Percentiles rank a stretch among this genome's conserved stretches.
Evolutionary conservation across 2,113 vertebrate genomes (phyloP).

Genomic region (Heptranchias perlo): DNA sequence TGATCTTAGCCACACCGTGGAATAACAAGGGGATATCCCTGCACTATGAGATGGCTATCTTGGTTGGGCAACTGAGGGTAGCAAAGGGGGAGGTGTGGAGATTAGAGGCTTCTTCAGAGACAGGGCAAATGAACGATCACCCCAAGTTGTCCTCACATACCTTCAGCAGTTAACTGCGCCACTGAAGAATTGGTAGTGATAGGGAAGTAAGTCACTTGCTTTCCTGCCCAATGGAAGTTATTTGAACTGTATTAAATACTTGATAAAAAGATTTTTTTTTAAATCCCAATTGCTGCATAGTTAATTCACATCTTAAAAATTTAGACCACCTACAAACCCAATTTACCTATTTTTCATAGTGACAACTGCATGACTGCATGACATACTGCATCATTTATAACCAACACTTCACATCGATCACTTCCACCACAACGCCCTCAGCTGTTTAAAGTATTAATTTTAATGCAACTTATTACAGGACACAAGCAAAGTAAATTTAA

Average conservation of each 20-base stretch:
- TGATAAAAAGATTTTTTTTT: neutral
- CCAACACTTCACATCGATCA: neutral
- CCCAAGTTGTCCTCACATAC: neutral
- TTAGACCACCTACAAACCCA: neutral
- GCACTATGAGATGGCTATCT: neutral
- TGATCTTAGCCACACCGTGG: neutral
- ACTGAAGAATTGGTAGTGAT: neutral
- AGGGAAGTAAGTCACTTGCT: neutral
- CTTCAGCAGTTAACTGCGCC: neutral
- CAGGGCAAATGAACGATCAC: neutral
- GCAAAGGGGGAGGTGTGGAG: neutral
- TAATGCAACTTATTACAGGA: neutral
- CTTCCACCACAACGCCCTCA: neutral
- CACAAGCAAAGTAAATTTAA: neutral
- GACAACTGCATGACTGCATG: neutral
- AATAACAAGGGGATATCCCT: neutral
- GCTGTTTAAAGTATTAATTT: neutral
- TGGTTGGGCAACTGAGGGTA: neutral
- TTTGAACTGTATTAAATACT: neutral
- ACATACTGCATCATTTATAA: slow-evolving; percentile 13
- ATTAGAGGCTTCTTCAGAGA: neutral
- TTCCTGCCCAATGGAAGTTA: neutral
- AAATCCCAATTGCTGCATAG: neutral
- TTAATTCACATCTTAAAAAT: neutral
- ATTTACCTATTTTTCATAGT: neutral